phyloP scores from a whole-genome alignment of 2,113 vertebrate species.

The Sterna hirundo region DNA sequence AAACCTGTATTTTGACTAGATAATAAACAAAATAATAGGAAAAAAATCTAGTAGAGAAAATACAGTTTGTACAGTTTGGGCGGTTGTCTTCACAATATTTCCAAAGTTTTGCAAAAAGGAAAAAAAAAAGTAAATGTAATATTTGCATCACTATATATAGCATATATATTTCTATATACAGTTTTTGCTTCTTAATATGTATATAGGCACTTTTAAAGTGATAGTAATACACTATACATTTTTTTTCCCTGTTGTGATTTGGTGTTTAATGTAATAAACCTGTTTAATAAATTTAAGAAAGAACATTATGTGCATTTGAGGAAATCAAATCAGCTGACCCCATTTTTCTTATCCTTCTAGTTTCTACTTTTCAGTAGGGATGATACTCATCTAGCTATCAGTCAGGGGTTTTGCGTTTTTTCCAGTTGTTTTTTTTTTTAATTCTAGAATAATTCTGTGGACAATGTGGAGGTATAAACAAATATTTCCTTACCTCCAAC shows the following conservation, averaged over 20 bases:
- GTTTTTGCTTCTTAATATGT: not conserved
- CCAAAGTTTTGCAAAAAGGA: not conserved
- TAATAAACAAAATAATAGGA: not conserved
- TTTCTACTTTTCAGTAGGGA: not conserved
- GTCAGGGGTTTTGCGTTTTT: not conserved
- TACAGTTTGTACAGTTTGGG: not conserved
- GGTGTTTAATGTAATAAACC: not conserved
- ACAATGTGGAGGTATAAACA: not conserved
- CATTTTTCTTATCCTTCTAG: not conserved
- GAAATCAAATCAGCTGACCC: not conserved
- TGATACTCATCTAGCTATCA: not conserved
- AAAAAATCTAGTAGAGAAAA: not conserved
- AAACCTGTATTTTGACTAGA: not conserved
- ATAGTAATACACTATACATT: not conserved
- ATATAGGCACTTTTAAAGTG: not conserved
- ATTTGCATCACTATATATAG: not conserved
- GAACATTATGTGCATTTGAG: not conserved
- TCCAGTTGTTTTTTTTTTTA: not conserved
- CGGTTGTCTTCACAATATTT: not conserved
- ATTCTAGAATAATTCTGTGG: not conserved
- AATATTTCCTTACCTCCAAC: not conserved
- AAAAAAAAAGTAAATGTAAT: not conserved
- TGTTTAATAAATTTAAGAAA: not conserved
- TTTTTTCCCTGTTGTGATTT: not conserved
- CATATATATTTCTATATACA: not conserved